Base-by-base conservation (phyloP, 1,140 invertebrate species). In the Homalodisca vitripennis region DNA sequence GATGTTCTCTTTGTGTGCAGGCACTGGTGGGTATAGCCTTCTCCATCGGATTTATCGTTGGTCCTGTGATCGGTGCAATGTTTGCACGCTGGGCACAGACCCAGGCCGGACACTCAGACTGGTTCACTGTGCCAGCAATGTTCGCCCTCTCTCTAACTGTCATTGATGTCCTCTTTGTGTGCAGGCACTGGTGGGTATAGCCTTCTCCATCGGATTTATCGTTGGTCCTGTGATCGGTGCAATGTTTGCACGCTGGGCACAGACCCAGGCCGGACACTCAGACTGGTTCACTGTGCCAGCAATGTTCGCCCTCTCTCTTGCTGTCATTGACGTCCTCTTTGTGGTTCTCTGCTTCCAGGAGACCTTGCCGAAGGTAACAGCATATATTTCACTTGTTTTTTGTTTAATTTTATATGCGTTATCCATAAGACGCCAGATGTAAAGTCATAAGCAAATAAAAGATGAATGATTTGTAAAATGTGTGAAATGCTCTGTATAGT, bases 151-250 rank as follows among this genome's bases (percentile, higher is more conserved):
- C n/a, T n/a, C n/a, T n/a, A n/a, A n/a, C n/a, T 17, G 34, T 91
- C 0, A 79, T 87, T 22, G 94, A 98, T 83, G 82, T 98, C 13
- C 17, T 41, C 34, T 17, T 41, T 41, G 73, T 78, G 86, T 87
- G 73, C 81, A 96, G 94, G 97, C 98, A 20, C 79, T 98, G 31
- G 91, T 99, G 70, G 98, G 98, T 17, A 89, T 98, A 75, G 95
- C 97, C 3, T 99, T 99, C 83, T 98, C 97, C 0, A 81, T 99
- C 67, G 97, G 96, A 17, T 99, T 99, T 80, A 93, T 98, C 72
- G 81, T 98, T 71, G 97, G 98, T 0, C 98, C 97, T 26, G 83
- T 95, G 76, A 94, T 98, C 75, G 97, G 97, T 22, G 98, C 96
- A 12, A 82, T 88, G 74, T 98, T 98, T 82, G 90, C 95, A 1